Conservation (phyloP, 2,888 invertebrate species). For the Oligia latruncula region DNA sequence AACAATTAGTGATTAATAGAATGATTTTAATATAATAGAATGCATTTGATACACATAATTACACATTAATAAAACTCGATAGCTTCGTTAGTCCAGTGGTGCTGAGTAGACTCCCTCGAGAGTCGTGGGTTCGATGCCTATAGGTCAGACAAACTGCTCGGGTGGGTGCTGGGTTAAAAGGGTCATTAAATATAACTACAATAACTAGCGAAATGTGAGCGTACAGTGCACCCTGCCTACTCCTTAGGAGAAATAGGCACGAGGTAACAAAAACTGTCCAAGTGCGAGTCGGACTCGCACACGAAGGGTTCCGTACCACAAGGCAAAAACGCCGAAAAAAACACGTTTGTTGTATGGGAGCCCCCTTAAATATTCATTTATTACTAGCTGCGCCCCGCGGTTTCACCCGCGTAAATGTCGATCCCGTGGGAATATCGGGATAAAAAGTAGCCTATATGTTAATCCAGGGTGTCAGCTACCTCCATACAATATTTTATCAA, state of each 20-base stretch:
- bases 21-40: not conserved
- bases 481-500: too few species aligned
- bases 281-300: too few species aligned
- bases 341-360: too few species aligned
- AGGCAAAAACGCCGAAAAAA: too few species aligned
- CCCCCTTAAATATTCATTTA: too few species aligned
- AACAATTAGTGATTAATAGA: constrained; percentile 1
- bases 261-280: not conserved
- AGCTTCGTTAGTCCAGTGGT: not conserved
- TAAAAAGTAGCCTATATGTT: too few species aligned
- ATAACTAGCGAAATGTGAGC: not conserved
- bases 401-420: too few species aligned
- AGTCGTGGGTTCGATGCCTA: not conserved
- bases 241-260: not conserved
- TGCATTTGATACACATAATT: not conserved
- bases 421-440: too few species aligned
- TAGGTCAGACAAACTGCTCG: not conserved
- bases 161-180: not conserved
- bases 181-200: not conserved
- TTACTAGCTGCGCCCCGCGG: too few species aligned
- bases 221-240: not conserved
- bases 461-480: too few species aligned
- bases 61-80: not conserved
- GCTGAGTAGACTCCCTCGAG: not conserved
- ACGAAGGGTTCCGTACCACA: too few species aligned